Evolutionary conservation across 1,140 invertebrate genomes (phyloP), one percentile per base, ranked within the genome.

Genomic region (Charaxes varanes): DNA sequence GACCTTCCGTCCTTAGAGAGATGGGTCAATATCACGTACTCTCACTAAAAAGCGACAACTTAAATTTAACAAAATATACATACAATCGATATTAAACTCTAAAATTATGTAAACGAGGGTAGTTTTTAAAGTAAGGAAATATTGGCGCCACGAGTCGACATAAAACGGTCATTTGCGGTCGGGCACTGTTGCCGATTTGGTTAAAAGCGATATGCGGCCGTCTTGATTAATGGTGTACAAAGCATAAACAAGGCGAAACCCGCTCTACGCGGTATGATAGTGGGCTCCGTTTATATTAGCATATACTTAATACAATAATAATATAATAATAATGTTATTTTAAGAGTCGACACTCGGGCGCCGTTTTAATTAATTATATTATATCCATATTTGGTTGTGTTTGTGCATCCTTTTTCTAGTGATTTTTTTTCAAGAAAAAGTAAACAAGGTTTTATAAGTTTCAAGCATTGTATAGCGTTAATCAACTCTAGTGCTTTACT

Each of bases 241-340:
- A 56, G 41, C 54, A 62, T 62, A 66, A 68, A 69, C 60, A 68
- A 57, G 42, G 46, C 34, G 11, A 50, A 56, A 61, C 49, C 44
- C 41, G 47, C 49, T 46, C 10, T 36, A 49, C 40, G 33, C 41
- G 46, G 44, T 40, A 36, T 31, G 41, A 38, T 27, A 23, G 42
- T 37, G 30, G 43, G 40, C 27, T 31, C 50, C 37, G 42, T 49
- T 56, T 49, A 49, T 46, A 66, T 71, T 68, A 62, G 48, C 57
- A 66, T 66, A n/a, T n/a, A 60, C 41, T 37, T 52, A 57, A 56
- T 53, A 60, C 51, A 42, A 47, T 46, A 33, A 41, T 45, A 48
- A 55, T 49, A 45, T 19, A n/a, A 45, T 52, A 52, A 49, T 54
- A 53, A 36, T 58, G 22, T 54, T 43, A 52, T 49, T 57, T 41